Evolutionary conservation across 2,797 vertebrate genomes (phyloP).

Genomic region (Spheniscus humboldti): DNA sequence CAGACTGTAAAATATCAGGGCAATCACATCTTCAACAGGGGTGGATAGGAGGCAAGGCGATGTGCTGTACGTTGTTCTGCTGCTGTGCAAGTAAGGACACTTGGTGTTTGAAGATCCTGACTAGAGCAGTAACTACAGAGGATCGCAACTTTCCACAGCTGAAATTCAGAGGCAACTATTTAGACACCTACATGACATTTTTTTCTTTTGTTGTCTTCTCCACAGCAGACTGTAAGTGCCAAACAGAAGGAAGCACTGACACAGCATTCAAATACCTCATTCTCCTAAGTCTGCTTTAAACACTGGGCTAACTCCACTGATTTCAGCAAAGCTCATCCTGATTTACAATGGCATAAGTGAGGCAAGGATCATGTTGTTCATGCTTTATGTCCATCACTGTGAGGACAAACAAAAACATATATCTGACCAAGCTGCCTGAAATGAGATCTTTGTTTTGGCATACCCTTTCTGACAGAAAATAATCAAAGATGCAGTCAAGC

Average conservation of each 20-base stretch:
- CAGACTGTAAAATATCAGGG: background rate
- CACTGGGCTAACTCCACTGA: background rate
- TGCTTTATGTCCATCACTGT: background rate
- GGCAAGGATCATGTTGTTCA: background rate
- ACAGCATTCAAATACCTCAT: background rate
- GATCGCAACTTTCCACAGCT: background rate
- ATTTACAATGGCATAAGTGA: background rate
- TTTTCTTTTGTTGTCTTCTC: background rate
- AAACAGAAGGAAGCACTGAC: background rate
- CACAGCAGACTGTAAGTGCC: background rate
- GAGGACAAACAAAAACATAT: background rate
- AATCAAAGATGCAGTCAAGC: background rate
- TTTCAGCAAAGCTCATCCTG: background rate
- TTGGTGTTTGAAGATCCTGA: background rate
- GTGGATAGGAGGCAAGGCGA: background rate
- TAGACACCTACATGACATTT: background rate
- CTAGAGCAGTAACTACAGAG: background rate
- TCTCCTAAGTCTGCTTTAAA: background rate
- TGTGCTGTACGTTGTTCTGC: rapidly evolving
- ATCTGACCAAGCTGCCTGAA: background rate
- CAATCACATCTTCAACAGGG: background rate
- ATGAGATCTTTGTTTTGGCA: background rate
- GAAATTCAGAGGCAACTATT: background rate
- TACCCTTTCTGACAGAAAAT: background rate
- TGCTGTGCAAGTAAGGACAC: background rate